Conservation (phyloP, 2,797 vertebrate species). For the Forpus xanthops region DNA sequence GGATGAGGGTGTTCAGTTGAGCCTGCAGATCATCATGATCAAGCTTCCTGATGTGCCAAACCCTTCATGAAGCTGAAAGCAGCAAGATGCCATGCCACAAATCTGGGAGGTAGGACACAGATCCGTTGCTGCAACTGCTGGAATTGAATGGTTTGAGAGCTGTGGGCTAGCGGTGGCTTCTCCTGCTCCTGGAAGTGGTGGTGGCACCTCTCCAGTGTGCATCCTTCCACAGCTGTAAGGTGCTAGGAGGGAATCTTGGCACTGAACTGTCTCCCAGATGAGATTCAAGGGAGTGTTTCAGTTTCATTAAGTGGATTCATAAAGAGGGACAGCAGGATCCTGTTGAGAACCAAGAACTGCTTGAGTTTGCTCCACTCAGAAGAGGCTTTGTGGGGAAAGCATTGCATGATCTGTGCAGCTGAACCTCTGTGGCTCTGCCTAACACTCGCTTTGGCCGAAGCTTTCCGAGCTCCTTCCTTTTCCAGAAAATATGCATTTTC, state of each 20-base stretch:
- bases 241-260: background rate
- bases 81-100: background rate
- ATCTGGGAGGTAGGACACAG: background rate
- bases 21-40: background rate
- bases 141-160: background rate
- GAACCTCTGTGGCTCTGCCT: background rate
- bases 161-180: background rate
- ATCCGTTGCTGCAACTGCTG: background rate
- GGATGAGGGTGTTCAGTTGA: background rate
- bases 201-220: background rate
- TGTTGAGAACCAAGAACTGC: background rate
- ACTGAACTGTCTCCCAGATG: background rate
- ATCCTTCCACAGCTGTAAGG: background rate
- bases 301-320: background rate
- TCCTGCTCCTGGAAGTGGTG: background rate
- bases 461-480: background rate
- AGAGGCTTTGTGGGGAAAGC: background rate
- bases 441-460: background rate
- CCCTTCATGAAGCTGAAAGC: background rate
- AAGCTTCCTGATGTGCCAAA: rapidly evolving
- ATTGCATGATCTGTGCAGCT: background rate
- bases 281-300: background rate
- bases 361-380: rapidly evolving
- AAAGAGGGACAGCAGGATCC: background rate
- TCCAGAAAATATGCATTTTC: background rate